phyloP scores from a whole-genome alignment of 2,797 vertebrate genomes.

The Leontopithecus rosalia region DNA sequence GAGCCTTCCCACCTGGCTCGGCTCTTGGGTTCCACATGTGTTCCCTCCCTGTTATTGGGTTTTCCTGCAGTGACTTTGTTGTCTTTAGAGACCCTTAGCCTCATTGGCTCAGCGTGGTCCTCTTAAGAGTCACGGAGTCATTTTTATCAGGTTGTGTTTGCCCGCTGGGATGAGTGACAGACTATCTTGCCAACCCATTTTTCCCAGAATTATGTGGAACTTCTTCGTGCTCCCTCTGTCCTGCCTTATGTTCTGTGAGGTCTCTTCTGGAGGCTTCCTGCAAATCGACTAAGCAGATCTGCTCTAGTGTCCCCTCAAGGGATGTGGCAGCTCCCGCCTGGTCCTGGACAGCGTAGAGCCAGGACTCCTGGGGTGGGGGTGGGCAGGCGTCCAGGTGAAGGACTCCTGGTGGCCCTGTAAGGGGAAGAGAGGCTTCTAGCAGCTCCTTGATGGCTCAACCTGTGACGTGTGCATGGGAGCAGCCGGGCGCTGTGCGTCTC shows the following conservation, averaged over 20 bases:
- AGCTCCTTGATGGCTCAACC: neutral
- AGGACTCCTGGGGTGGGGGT: neutral
- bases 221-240: neutral
- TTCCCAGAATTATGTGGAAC: neutral
- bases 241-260: too few species aligned
- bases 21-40: neutral
- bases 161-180: accelerated
- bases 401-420: neutral
- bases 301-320: neutral
- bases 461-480: neutral
- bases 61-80: neutral
- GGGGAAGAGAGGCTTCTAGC: neutral
- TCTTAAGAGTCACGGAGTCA: neutral
- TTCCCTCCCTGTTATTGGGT: too few species aligned
- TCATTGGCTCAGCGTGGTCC: neutral
- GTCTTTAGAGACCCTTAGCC: neutral
- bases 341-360: neutral
- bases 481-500: neutral
- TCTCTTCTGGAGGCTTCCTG: neutral
- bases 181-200: neutral
- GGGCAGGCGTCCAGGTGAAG: too few species aligned
- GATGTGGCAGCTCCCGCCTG: too few species aligned
- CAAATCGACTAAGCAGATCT: neutral
- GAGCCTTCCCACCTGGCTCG: too few species aligned
- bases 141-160: neutral